Percentiles rank a stretch among this genome's conserved stretches.
These are phyloP conservation scores for Hyles lineata DNA, from an alignment of 2,888 invertebrate genomes.

Conservation along the genomic window DNA sequence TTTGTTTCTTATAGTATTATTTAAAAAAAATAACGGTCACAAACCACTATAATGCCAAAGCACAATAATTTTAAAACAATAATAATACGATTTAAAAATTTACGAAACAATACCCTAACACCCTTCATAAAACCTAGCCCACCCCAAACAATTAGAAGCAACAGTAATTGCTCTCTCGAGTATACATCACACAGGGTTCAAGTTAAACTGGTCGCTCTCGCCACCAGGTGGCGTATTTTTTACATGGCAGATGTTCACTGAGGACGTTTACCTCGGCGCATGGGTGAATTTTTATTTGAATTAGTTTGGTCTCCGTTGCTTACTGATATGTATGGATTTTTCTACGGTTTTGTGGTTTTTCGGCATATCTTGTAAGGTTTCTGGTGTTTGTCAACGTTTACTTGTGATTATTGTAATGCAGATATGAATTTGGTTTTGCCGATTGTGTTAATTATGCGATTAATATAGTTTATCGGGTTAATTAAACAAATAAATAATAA, in stretches of 20 bases:
- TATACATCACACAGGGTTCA: slow-evolving; percentile 31
- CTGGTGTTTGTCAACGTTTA: background rate
- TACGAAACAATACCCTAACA: background rate
- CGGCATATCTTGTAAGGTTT: background rate
- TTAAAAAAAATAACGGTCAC: too few relatives aligned
- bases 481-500: too few relatives aligned
- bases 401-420: background rate
- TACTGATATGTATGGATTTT: slow-evolving; percentile 12
- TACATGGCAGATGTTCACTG: slow-evolving; percentile 56
- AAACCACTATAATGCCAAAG: too few relatives aligned
- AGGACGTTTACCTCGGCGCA: slow-evolving; percentile 55
- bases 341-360: background rate
- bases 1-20: too few relatives aligned
- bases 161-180: slow-evolving; percentile 4
- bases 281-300: slow-evolving; percentile 16
- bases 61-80: too few relatives aligned
- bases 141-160: background rate
- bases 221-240: slow-evolving; percentile 60
- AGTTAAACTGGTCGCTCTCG: slow-evolving; percentile 36
- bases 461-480: too few relatives aligned
- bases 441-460: too few relatives aligned
- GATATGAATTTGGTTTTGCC: too few relatives aligned
- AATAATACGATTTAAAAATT: too few relatives aligned
- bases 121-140: background rate
- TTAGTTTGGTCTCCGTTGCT: slow-evolving; percentile 15